phyloP scores from a whole-genome alignment of 2,888 invertebrate species.

The Diarsia mendica region DNA sequence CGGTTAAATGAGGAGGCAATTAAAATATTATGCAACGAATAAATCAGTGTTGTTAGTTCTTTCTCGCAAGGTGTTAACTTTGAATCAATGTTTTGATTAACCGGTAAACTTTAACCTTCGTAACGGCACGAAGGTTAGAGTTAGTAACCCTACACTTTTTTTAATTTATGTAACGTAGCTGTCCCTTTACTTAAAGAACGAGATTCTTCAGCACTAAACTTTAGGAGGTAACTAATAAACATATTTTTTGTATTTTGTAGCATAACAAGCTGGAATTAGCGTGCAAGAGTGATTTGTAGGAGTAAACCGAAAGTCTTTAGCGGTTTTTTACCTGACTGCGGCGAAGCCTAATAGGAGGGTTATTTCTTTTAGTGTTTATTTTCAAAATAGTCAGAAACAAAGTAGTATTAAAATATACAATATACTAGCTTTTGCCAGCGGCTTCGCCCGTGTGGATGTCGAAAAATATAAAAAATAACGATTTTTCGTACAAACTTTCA shows the following conservation, averaged over 20 bases:
- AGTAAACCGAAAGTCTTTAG: background rate
- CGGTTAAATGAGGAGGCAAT: constrained; percentile 19
- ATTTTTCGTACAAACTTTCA: no score
- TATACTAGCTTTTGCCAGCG: no score
- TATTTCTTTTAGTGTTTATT: background rate
- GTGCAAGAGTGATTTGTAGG: background rate
- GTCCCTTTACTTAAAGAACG: background rate
- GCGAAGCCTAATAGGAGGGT: no score
- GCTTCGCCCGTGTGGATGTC: no score
- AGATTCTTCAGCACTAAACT: background rate
- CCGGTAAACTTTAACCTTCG: constrained; percentile 1
- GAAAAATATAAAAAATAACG: no score
- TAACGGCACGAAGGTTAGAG: no score
- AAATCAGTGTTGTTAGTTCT: constrained; percentile 18
- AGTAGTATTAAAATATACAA: background rate
- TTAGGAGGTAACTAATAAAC: background rate
- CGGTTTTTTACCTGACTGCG: no score
- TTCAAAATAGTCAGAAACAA: background rate
- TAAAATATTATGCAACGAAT: constrained; percentile 30
- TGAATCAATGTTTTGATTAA: background rate
- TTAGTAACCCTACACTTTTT: background rate
- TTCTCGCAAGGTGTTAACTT: constrained; percentile 27
- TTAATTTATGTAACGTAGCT: background rate
- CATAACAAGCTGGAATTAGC: background rate
- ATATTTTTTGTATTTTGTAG: background rate